Base-by-base conservation (phyloP, 2,888 invertebrate species). In the Galerucella nymphaeae region DNA sequence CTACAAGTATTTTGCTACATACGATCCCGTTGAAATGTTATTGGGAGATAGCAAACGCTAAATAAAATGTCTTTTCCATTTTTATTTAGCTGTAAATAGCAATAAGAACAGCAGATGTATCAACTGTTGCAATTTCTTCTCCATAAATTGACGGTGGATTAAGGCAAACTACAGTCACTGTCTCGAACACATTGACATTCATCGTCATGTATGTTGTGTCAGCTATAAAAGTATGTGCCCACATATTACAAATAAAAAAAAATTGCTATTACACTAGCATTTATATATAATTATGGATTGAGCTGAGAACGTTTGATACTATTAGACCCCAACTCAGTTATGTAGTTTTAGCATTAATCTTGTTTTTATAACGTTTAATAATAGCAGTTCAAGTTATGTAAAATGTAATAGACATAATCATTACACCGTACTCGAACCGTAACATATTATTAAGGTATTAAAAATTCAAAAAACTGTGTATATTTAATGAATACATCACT, bases 381-480 rank as follows among this genome's bases (percentile, higher is more conserved):
- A 50, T 50, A 14, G n/a, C 8, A 50, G 50, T 50, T 50, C 5
- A 45, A 14, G n/a, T 50, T 50, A 50, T 50, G 50, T 14, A 50
- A 50, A 50, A 50, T 50, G n/a, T 50, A n/a, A 50, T 50, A n/a
- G n/a, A 50, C 50, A 50, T 50, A 50, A 50, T 50, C n/a, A 50
- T 50, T 50, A 50, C 50, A 50, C 50, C 50, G 14, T n/a, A 50
- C 14, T n/a, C n/a, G 14, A 14, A 16, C 50, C n/a, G n/a, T 50
- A 50, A n/a, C n/a, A 8, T 50, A 50, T n/a, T n/a, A 50, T 50
- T 50, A 50, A n/a, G 8, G 14, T n/a, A 50, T 50, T 50, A 50
- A 50, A n/a, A 50, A 50, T 50, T 50, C 8, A 50, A 50, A 45
- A 50, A n/a, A 8, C n/a, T 16, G 16, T n/a, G 50, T 14, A 50